phyloP scores from a whole-genome alignment of 1,140 invertebrate genomes.

The Leptopilina boulardi region DNA sequence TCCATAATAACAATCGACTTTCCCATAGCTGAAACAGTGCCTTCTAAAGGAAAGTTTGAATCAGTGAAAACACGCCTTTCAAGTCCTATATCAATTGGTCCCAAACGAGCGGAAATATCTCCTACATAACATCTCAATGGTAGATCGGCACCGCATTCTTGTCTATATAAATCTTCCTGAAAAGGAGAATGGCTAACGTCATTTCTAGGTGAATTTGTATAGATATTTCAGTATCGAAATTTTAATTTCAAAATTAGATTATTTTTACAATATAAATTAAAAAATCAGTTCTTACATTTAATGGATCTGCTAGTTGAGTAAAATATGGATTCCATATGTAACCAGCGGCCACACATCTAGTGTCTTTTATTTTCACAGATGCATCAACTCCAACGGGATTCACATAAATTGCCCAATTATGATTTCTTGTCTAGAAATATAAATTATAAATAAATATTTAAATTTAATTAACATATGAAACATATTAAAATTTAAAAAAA shows the following conservation, averaged over 20 bases:
- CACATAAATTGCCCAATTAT: slow-evolving; percentile 95
- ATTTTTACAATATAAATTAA: neutral
- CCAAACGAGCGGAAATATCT: slow-evolving; percentile 90
- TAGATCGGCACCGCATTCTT: slow-evolving; percentile 91
- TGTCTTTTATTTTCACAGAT: slow-evolving; percentile 85
- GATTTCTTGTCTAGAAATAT: slow-evolving; percentile 83
- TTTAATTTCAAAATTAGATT: too few species aligned
- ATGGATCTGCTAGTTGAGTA: slow-evolving; percentile 90
- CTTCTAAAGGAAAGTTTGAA: slow-evolving; percentile 90
- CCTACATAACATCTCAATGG: slow-evolving; percentile 95
- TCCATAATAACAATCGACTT: slow-evolving; percentile 91
- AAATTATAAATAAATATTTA: slow-evolving; percentile 39
- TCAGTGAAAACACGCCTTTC: slow-evolving; percentile 88
- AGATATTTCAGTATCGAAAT: too few species aligned
- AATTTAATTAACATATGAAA: slow-evolving; percentile 29
- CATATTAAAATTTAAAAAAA: neutral
- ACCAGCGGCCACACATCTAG: slow-evolving; percentile 91
- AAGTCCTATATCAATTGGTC: slow-evolving; percentile 88
- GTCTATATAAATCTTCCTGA: slow-evolving; percentile 88
- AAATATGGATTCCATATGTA: slow-evolving; percentile 96
- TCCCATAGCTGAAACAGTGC: slow-evolving; percentile 85
- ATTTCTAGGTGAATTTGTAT: too few species aligned
- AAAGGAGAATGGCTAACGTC: too few species aligned
- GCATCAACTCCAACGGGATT: slow-evolving; percentile 96
- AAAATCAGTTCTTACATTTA: slow-evolving; percentile 82